A percentile compares a stretch with the other conserved stretches of the same genome.
phyloP scores from a whole-genome alignment of 2,888 invertebrate genomes.

The Netelia inedita region DNA sequence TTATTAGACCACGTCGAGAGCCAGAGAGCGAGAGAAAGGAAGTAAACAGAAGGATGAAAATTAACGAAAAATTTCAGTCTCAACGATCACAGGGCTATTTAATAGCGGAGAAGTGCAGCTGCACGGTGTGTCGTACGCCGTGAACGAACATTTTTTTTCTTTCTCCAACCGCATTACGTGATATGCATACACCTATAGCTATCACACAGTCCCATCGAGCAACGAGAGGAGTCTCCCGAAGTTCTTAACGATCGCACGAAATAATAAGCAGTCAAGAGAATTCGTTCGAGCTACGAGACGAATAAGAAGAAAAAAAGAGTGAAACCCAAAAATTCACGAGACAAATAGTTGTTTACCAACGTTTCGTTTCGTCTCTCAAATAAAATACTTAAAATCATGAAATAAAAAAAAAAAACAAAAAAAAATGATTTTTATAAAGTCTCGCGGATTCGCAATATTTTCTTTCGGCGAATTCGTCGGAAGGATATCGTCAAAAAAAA shows the following conservation, averaged over 20 bases:
- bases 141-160: slow-evolving; percentile 57
- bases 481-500: slow-evolving; percentile 1
- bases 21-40: slow-evolving; percentile 18
- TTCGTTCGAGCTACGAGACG: neutral
- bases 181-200: slow-evolving; percentile 43
- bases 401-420: slow-evolving; percentile 23
- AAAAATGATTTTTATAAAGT: slow-evolving; percentile 15
- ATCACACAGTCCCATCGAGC: slow-evolving; percentile 44
- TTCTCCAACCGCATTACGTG: slow-evolving; percentile 27
- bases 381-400: neutral
- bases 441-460: slow-evolving; percentile 14
- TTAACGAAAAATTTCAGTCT: slow-evolving; percentile 51
- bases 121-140: slow-evolving; percentile 53
- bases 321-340: neutral
- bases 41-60: slow-evolving; percentile 60
- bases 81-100: slow-evolving; percentile 1
- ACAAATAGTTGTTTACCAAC: neutral
- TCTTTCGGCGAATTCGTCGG: slow-evolving; percentile 30
- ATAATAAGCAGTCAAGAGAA: neutral
- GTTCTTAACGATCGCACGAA: neutral
- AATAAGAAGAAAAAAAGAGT: neutral
- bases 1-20: slow-evolving; percentile 31
- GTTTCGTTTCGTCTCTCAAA: neutral
- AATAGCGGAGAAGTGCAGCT: slow-evolving; percentile 57
- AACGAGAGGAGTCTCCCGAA: neutral